Evolutionary conservation across 2,113 vertebrate species (phyloP), one percentile per base, ranked within the genome.

Genomic region (Neogale vison): DNA sequence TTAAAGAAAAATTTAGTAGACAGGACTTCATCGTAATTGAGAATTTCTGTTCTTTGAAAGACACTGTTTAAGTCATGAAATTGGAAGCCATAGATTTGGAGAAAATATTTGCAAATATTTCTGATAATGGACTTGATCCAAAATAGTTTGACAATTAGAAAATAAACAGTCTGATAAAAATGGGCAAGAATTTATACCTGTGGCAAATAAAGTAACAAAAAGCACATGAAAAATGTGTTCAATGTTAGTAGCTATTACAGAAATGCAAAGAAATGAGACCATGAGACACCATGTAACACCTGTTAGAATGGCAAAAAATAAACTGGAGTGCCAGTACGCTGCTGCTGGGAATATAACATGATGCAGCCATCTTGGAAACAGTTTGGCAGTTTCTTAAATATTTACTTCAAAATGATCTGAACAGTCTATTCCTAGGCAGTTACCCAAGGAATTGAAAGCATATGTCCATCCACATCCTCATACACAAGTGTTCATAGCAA

Each of bases 191-290:
- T 93, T 4, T 63, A 50, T 63, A 79, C 29, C 63, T 47, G 0
- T 93, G n/a, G 13, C 36, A 80, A 69, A 67, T 82, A 92, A 85
- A 84, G 23, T 80, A 63, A 71, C 71, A 52, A 89, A 91, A 93
- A 72, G 1, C 17, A 29, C 8, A 18, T 42, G 24, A 59, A 59
- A 92, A 88, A 69, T 59, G 69, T 61, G 9, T 65, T 61, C 36
- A n/a, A 9, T 26, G 18, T 59, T 1, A 8, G 29, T 79, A 83
- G 52, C 72, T 31, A 50, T 80, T 36, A 90, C 17, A 13, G 17
- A 96, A 84, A 47, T 55, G 9, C 26, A 87, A 80, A 29, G 34
- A 42, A 91, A 47, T 47, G 45, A 47, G 45, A 39, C 26, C 4
- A 12, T 79, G 26, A 85, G 21, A 57, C 36, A n/a, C 34, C 36